These are phyloP conservation scores for Tetranychus urticae DNA, from an alignment of 1,140 invertebrate species.

Conservation along the genomic window DNA sequence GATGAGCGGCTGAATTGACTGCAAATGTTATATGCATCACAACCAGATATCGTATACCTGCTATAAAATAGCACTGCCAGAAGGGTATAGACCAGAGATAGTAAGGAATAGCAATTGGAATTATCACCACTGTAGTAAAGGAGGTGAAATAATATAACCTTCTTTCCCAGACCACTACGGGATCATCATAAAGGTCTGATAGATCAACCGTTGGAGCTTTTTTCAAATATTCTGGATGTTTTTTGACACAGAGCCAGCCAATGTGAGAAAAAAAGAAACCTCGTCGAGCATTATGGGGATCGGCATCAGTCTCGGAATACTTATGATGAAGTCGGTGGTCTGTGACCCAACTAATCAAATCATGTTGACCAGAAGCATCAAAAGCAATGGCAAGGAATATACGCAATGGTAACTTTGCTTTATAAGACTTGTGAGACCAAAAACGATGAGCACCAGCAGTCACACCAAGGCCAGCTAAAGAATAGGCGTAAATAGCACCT, in stretches of 20 bases:
- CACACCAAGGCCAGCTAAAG: too few species aligned
- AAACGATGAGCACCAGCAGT: too few species aligned
- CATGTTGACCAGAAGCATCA: too few species aligned
- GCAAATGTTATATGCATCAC: slow-evolving; percentile 78
- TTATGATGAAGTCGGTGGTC: slow-evolving; percentile 12
- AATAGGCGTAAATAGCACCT: too few species aligned
- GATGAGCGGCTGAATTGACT: slow-evolving; percentile 81
- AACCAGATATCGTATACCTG: slow-evolving; percentile 45
- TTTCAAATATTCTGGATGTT: slow-evolving; percentile 55
- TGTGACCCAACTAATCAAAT: background rate
- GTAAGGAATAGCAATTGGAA: slow-evolving; percentile 58
- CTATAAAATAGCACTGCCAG: slow-evolving; percentile 36
- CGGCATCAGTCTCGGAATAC: slow-evolving; percentile 11
- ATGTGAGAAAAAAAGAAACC: slow-evolving; percentile 2
- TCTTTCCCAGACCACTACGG: slow-evolving; percentile 60
- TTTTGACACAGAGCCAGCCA: background rate
- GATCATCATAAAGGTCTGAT: slow-evolving; percentile 59
- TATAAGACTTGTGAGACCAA: too few species aligned
- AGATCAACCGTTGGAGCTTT: slow-evolving; percentile 68
- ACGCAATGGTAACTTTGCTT: too few species aligned
- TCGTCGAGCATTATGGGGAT: slow-evolving; percentile 11
- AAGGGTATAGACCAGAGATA: slow-evolving; percentile 58
- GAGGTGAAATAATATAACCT: slow-evolving; percentile 33
- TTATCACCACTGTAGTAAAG: slow-evolving; percentile 52
- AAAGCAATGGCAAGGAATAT: too few species aligned